phyloP scores from a whole-genome alignment of 2,113 vertebrate genomes.

The Hippocampus guttulatus region DNA sequence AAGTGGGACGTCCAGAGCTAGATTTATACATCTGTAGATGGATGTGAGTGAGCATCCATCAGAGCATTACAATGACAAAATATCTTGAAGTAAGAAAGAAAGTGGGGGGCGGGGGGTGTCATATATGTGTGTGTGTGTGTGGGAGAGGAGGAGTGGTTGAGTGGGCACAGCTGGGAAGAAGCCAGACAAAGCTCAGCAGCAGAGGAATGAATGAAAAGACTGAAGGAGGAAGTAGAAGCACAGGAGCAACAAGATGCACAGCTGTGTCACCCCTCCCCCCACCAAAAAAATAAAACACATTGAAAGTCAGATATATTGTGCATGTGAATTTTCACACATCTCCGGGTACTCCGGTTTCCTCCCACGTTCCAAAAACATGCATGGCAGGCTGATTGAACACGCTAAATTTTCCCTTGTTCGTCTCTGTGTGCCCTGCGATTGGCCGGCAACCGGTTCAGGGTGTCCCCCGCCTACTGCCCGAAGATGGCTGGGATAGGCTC shows the following conservation, averaged over 20 bases:
- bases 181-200: conserved; percentile 5
- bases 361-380: too few species aligned
- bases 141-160: conserved; percentile 24
- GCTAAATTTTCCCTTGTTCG: too few species aligned
- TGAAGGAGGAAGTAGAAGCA: conserved; percentile 10
- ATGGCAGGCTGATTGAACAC: too few species aligned
- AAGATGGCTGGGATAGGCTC: too few species aligned
- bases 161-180: conserved; percentile 28
- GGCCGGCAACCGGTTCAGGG: too few species aligned
- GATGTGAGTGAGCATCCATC: conserved; percentile 8
- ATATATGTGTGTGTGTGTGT: too few species aligned
- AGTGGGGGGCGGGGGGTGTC: not conserved
- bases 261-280: conserved; percentile 2
- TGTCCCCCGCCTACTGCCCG: too few species aligned
- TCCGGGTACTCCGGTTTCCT: too few species aligned
- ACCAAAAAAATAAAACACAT: not conserved
- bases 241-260: conserved; percentile 9
- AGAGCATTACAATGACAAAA: conserved; percentile 7
- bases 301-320: conserved; percentile 9
- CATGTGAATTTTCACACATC: not conserved
- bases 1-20: conserved; percentile 21
- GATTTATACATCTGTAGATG: not conserved
- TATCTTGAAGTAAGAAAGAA: not conserved
- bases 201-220: conserved; percentile 24
- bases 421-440: too few species aligned